These are phyloP conservation scores for Trissoscelio sp. DNA, from an alignment of 2,888 invertebrate species.

Conservation along the genomic window DNA sequence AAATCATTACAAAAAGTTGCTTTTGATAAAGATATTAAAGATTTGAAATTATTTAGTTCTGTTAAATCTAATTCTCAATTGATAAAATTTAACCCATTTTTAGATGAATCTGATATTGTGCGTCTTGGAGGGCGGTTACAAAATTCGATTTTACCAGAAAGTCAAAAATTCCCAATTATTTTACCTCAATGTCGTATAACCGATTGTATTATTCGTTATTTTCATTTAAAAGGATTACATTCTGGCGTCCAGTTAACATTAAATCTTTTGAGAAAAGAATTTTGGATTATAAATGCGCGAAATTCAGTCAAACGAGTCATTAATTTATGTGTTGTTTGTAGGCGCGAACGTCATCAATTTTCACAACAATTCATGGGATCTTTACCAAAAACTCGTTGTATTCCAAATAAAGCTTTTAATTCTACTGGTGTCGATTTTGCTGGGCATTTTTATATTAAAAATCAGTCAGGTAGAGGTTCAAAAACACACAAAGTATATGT, in stretches of 20 bases:
- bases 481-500: neutral
- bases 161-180: neutral
- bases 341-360: neutral
- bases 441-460: neutral
- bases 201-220: neutral
- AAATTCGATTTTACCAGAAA: neutral
- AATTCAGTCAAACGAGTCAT: neutral
- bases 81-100: neutral
- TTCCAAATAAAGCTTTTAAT: neutral
- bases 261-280: neutral
- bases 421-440: neutral
- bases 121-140: neutral
- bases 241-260: neutral
- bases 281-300: constrained; percentile 16
- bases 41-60: neutral
- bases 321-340: neutral
- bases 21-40: too few species aligned
- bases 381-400: neutral
- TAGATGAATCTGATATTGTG: neutral
- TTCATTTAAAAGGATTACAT: neutral
- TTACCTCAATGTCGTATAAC: neutral
- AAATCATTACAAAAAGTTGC: neutral
- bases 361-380: constrained; percentile 5
- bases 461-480: neutral
- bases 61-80: neutral